Percentiles rank a stretch among this genome's conserved stretches.
These are phyloP conservation scores for Harlomillsia oculata DNA, from an alignment of 1,140 invertebrate species.

Conservation along the genomic window DNA sequence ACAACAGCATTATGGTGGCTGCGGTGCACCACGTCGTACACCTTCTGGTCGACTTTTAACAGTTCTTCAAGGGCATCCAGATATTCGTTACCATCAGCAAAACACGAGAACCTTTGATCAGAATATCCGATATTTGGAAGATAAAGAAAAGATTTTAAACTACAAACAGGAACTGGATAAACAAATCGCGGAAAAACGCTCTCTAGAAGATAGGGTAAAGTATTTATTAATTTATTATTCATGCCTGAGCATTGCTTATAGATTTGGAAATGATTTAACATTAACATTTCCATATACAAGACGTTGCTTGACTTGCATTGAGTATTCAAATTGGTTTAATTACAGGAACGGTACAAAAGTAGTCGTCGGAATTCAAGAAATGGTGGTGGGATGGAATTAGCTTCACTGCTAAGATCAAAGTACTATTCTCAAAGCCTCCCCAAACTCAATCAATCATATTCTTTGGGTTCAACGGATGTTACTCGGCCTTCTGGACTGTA, in stretches of 20 bases:
- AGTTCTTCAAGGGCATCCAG: conserved; percentile 14
- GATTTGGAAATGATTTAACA: neutral
- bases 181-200: conserved; percentile 13
- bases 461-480: conserved; percentile 21
- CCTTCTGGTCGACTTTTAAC: conserved; percentile 17
- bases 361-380: neutral
- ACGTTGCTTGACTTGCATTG: neutral
- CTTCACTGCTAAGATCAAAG: conserved; percentile 4
- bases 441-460: conserved; percentile 1
- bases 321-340: neutral
- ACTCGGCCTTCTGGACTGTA: conserved; percentile 16
- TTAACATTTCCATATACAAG: too few relatives aligned
- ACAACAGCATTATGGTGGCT: conserved; percentile 6
- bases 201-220: neutral
- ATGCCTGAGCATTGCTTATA: neutral
- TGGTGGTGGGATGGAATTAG: neutral
- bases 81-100: conserved; percentile 25
- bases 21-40: conserved; percentile 2
- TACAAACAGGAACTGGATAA: conserved; percentile 22
- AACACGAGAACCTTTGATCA: conserved; percentile 12
- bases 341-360: neutral
- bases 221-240: neutral
- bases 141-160: conserved; percentile 11
- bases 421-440: conserved; percentile 4
- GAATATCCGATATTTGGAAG: conserved; percentile 15